Conservation (phyloP, 1,140 invertebrate species). For the Drosophila ercepeae region DNA sequence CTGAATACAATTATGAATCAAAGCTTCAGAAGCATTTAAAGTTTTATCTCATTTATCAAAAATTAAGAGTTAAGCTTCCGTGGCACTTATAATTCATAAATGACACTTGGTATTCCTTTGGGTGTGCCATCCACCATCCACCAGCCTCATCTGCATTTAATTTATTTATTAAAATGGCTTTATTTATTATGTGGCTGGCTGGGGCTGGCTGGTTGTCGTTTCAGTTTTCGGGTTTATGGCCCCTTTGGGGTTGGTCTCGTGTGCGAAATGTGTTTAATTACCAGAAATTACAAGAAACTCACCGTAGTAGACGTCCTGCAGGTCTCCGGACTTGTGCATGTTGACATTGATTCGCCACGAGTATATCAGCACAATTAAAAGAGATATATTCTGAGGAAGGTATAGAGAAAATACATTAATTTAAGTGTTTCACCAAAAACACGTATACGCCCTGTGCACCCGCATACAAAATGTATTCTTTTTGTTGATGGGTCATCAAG, state of each 20-base stretch:
- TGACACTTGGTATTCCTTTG: slow-evolving; percentile 1
- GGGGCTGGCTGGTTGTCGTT: slow-evolving; percentile 21
- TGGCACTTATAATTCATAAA: slow-evolving; percentile 6
- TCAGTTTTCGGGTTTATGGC: slow-evolving; percentile 30
- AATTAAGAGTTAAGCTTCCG: slow-evolving; percentile 17
- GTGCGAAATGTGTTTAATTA: slow-evolving; percentile 46
- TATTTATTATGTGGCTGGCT: slow-evolving; percentile 60
- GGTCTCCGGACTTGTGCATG: slow-evolving; percentile 86
- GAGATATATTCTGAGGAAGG: slow-evolving; percentile 88
- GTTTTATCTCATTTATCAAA: slow-evolving; percentile 25
- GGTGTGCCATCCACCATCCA: not conserved
- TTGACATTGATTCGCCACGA: slow-evolving; percentile 89
- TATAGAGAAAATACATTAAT: not conserved
- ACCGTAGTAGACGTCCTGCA: slow-evolving; percentile 91
- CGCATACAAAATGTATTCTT: slow-evolving; percentile 7
- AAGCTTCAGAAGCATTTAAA: no score
- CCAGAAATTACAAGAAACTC: slow-evolving; percentile 79
- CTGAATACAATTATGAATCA: not conserved
- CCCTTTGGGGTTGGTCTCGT: slow-evolving; percentile 13
- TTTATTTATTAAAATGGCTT: slow-evolving; percentile 66
- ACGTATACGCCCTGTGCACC: slow-evolving; percentile 57
- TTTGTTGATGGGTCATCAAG: slow-evolving; percentile 25
- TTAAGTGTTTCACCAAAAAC: not conserved
- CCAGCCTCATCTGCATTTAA: slow-evolving; percentile 41
- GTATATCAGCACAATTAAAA: slow-evolving; percentile 88